Evolutionary conservation across 2,888 invertebrate genomes (phyloP).

Genomic region (Euspilapteryx auroguttella): DNA sequence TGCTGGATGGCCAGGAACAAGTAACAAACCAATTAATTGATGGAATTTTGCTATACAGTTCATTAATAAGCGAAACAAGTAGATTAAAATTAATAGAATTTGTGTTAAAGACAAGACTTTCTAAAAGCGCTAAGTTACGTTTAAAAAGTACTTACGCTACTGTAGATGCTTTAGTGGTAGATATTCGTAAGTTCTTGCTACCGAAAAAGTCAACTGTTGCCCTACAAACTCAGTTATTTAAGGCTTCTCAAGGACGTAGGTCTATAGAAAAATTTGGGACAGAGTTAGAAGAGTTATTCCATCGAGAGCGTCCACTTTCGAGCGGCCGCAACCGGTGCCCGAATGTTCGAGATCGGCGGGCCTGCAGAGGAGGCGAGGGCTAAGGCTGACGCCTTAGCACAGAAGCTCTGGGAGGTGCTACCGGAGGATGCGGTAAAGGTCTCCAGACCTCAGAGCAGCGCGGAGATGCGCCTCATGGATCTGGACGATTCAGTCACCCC

Average conservation of each 20-base stretch:
- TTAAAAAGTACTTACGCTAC: background rate
- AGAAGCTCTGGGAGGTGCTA: too few relatives aligned
- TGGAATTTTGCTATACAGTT: constrained; percentile 1
- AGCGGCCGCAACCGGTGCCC: too few relatives aligned
- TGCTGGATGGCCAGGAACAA: background rate
- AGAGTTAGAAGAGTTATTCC: background rate
- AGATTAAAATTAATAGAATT: background rate
- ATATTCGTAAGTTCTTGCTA: background rate
- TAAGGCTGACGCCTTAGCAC: too few relatives aligned
- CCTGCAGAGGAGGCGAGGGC: too few relatives aligned
- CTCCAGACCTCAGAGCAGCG: too few relatives aligned
- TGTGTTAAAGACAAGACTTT: background rate
- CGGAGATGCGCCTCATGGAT: too few relatives aligned
- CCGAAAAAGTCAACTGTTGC: constrained; percentile 1
- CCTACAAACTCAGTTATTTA: constrained; percentile 1
- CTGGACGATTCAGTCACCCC: too few relatives aligned
- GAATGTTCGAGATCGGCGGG: too few relatives aligned
- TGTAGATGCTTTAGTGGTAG: background rate
- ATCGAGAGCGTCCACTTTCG: too few relatives aligned
- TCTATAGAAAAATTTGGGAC: background rate
- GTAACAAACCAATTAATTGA: background rate
- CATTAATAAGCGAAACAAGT: background rate
- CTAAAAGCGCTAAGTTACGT: background rate
- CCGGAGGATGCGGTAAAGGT: too few relatives aligned
- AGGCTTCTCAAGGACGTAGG: background rate